phyloP scores from a whole-genome alignment of 2,797 vertebrate species.

The Semaprochilodus insignis region DNA sequence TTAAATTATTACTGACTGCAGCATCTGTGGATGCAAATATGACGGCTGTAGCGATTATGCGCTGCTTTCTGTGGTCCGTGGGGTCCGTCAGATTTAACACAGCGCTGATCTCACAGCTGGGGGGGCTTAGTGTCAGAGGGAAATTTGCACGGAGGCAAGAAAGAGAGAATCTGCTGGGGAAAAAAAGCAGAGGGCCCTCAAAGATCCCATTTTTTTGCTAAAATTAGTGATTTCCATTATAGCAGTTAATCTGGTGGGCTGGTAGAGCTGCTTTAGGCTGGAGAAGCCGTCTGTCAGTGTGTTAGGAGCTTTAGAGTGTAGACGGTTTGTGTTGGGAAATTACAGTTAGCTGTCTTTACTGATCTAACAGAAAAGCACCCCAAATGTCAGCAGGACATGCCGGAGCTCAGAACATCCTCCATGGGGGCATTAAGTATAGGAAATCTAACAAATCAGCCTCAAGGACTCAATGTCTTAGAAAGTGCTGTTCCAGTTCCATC shows the following conservation, averaged over 20 bases:
- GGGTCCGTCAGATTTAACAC: constrained; percentile 46
- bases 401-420: background rate
- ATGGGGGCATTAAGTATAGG: background rate
- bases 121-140: constrained; percentile 51
- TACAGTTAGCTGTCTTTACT: background rate
- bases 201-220: constrained; percentile 30
- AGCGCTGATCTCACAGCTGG: constrained; percentile 35
- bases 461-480: background rate
- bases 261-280: constrained; percentile 5
- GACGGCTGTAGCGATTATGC: constrained; percentile 47
- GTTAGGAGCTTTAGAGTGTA: constrained; percentile 7
- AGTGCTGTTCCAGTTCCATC: background rate
- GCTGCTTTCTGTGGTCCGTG: constrained; percentile 37
- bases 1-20: constrained; percentile 57
- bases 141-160: constrained; percentile 33
- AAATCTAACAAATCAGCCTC: constrained; percentile 6
- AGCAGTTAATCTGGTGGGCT: constrained; percentile 29
- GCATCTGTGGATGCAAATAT: constrained; percentile 56
- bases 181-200: constrained; percentile 20
- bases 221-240: constrained; percentile 49
- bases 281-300: constrained; percentile 25
- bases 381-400: background rate
- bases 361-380: background rate
- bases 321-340: background rate
- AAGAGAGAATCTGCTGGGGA: constrained; percentile 19